Base-by-base conservation (phyloP, 2,113 vertebrate genomes). In the Columba janthina region DNA sequence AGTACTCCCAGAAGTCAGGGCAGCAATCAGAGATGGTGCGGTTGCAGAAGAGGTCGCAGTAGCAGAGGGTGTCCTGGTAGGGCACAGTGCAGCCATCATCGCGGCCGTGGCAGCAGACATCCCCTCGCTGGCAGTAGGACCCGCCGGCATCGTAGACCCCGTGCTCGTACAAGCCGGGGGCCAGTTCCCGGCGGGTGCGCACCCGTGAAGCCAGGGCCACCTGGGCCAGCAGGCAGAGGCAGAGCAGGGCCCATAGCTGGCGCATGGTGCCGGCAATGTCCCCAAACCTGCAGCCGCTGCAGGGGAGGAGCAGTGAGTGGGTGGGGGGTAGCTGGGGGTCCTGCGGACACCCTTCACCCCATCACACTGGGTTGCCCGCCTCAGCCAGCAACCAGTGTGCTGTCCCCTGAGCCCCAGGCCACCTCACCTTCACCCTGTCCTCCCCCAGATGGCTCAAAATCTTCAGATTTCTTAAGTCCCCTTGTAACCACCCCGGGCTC, bases 41-140 rank as follows among this genome's bases (percentile, higher is more conserved):
- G 98, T 99, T 99, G 98, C 99, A 99, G 98, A 99, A 99, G 79
- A 99, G 98, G 97, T 99, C 99, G 11, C 99, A 99, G 98, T 99
- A 99, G 95, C 99, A 99, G 96, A 99, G 99, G 32, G 98, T 99
- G 81, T 99, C 99, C 90, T 99, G 97, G 96, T 99, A 99, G 7
- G 99, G 98, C 73, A 99, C 98, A 2, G 98, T 98, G 94, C 99
- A 99, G 92, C 80, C 97, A 32, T 99, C 99, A 2, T 98, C 96
- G 6, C 99, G 97, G 53, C 99, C 99, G 0, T 94, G 98, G 87
- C 99, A 99, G 97, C 99, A 99, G 51, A 99, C 98, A 22, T 98
- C 98, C 65, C 97, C 97, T 19, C 97, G 97, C 94, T 98, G 75
- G 94, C 99, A 99, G 97, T 99, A 99, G 2, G 98, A 98, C 48